Percentiles rank a stretch among this genome's conserved stretches.
These are phyloP conservation scores for Apis laboriosa DNA, from an alignment of 1,140 invertebrate species.

Conservation along the genomic window DNA sequence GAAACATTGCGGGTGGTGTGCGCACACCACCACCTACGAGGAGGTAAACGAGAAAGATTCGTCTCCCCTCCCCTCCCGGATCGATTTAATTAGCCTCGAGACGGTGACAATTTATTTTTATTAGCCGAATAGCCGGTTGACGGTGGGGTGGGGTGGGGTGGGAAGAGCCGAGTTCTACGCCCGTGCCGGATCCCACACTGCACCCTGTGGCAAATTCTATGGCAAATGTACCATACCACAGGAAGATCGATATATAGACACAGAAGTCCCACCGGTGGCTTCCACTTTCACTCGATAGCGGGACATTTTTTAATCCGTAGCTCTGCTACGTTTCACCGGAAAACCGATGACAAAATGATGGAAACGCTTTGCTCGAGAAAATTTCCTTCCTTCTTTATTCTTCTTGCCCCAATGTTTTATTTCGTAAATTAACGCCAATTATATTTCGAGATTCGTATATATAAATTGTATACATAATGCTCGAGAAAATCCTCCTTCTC, in stretches of 20 bases:
- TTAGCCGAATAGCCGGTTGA: constrained; percentile 51
- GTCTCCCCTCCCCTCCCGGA: neutral
- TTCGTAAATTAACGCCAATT: too few relatives aligned
- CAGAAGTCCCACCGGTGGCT: constrained; percentile 33
- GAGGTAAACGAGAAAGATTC: constrained; percentile 24
- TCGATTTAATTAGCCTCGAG: constrained; percentile 52
- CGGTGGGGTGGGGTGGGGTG: constrained; percentile 17
- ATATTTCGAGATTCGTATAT: too few relatives aligned
- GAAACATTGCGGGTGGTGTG: neutral
- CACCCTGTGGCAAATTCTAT: constrained; percentile 59
- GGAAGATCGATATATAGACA: constrained; percentile 64
- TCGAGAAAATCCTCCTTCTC: too few relatives aligned
- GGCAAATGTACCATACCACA: constrained; percentile 62
- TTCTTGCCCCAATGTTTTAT: neutral
- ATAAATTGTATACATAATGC: too few relatives aligned
- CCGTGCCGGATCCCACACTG: constrained; percentile 39
- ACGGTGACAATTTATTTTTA: constrained; percentile 73
- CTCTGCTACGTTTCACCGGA: neutral
- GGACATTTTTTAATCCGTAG: constrained; percentile 46
- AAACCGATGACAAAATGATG: neutral
- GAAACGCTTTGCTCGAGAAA: neutral
- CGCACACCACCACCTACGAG: neutral
- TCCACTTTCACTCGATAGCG: constrained; percentile 16
- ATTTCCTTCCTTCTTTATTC: neutral
- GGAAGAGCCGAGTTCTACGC: constrained; percentile 49